These are phyloP conservation scores for Tamandua tetradactyla DNA, from an alignment of 2,797 vertebrate species.

Conservation along the genomic window DNA sequence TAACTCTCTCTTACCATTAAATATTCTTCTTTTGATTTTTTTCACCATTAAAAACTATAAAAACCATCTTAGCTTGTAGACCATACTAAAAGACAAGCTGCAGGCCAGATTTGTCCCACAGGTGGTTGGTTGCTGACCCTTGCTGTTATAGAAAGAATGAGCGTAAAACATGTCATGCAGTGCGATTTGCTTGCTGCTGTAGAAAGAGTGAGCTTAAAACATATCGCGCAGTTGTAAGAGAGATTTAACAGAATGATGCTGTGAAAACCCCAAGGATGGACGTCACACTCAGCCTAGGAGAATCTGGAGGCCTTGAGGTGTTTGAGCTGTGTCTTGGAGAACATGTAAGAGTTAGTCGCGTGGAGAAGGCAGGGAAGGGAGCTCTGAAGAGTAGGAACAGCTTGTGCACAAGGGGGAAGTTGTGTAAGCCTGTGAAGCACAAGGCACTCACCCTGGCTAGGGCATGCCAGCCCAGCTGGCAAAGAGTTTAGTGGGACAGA, in stretches of 20 bases:
- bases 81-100: neutral
- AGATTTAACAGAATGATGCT: neutral
- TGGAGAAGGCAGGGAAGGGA: slow-evolving; percentile 8
- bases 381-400: slow-evolving; percentile 31
- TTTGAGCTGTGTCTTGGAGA: slow-evolving; percentile 4
- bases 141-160: neutral
- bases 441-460: neutral
- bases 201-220: neutral
- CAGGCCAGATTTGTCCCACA: neutral
- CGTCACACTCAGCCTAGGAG: neutral
- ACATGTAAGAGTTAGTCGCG: neutral
- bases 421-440: neutral
- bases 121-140: neutral
- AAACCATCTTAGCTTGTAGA: neutral
- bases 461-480: slow-evolving; percentile 62
- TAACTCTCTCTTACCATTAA: slow-evolving; percentile 10
- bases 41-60: slow-evolving; percentile 32
- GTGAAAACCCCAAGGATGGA: neutral
- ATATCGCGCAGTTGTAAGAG: neutral
- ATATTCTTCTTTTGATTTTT: slow-evolving; percentile 4
- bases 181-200: neutral
- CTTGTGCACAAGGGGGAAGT: neutral
- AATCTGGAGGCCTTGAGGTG: neutral
- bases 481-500: slow-evolving; percentile 24
- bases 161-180: neutral